These are phyloP conservation scores for Eumaeus atala DNA, from an alignment of 1,140 invertebrate species.

Conservation along the genomic window DNA sequence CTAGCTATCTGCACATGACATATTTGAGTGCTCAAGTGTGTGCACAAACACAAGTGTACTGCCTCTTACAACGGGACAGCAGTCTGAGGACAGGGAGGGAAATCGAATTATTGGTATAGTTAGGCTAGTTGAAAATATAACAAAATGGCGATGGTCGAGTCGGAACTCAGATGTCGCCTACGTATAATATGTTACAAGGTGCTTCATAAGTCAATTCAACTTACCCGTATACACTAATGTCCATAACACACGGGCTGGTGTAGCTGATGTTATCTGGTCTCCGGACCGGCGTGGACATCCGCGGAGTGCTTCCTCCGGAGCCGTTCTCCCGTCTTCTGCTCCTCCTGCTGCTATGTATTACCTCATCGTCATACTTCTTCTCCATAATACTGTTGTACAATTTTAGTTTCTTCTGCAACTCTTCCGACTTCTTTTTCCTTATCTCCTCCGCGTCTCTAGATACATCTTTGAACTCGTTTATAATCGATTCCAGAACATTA, in stretches of 20 bases:
- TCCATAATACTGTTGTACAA: slow-evolving; percentile 63
- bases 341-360: slow-evolving; percentile 48
- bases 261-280: slow-evolving; percentile 33
- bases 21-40: too few relatives aligned
- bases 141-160: too few relatives aligned
- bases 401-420: slow-evolving; percentile 53
- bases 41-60: too few relatives aligned
- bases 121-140: too few relatives aligned
- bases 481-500: slow-evolving; percentile 58
- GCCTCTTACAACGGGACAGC: too few relatives aligned
- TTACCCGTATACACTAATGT: slow-evolving; percentile 47
- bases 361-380: slow-evolving; percentile 45
- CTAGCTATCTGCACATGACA: too few relatives aligned
- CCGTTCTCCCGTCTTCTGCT: slow-evolving; percentile 34
- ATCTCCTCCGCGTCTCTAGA: slow-evolving; percentile 45
- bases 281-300: slow-evolving; percentile 36
- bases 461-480: slow-evolving; percentile 55
- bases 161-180: too few relatives aligned
- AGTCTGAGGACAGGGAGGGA: too few relatives aligned
- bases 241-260: slow-evolving; percentile 50
- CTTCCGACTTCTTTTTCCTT: slow-evolving; percentile 42
- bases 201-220: slow-evolving; percentile 16
- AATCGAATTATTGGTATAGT: too few relatives aligned
- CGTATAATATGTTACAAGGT: too few relatives aligned
- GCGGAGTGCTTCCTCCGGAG: slow-evolving; percentile 34